Base-by-base conservation (phyloP, 2,113 vertebrate genomes). In the Grammomys dolichurus region DNA sequence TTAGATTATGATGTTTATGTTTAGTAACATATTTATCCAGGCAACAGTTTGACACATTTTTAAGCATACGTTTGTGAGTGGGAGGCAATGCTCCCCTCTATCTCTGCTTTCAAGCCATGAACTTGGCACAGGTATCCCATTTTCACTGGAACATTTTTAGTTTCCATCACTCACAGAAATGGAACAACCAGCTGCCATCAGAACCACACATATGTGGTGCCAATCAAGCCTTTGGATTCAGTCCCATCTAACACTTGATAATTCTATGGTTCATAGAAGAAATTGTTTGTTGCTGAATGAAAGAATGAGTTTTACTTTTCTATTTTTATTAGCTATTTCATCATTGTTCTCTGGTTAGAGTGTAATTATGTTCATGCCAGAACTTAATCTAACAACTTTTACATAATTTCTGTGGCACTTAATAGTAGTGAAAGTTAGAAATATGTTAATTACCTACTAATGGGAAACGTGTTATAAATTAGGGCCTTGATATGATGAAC, bases 381-480 rank as follows among this genome's bases (percentile, higher is more conserved):
- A 93, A 65, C 7, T 51, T 87, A 88, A 9, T 88, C 54, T 84
- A 65, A 26, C 22, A 81, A 40, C 9, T 63, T 76, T 77, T 70
- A 33, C 12, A 82, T 54, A 86, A 78, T 10, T 5, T 77, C 3
- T 43, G 36, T 70, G 36, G 0, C 58, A 51, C 63, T 92, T 80
- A 87, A 33, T 87, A 70, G 67, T 95, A 60, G 12, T 82, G 33
- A 87, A 95, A 89, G 51, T 54, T 16, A 73, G 46, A 73, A 80
- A 80, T 60, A 89, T 58, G 14, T 46, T 67, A 82, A 92, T 78
- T 60, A 65, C 58, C 1, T 51, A 77, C 20, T 85, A 48, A 40
- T 84, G 17, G 9, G 2, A 85, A 90, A 90, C 90, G 20, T 90
- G 43, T 20, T 63, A 77, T 72, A 89, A 77, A 85, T 69, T 84